Evolutionary conservation across 2,888 invertebrate species (phyloP).

Genomic region (Hypercompe scribonia): DNA sequence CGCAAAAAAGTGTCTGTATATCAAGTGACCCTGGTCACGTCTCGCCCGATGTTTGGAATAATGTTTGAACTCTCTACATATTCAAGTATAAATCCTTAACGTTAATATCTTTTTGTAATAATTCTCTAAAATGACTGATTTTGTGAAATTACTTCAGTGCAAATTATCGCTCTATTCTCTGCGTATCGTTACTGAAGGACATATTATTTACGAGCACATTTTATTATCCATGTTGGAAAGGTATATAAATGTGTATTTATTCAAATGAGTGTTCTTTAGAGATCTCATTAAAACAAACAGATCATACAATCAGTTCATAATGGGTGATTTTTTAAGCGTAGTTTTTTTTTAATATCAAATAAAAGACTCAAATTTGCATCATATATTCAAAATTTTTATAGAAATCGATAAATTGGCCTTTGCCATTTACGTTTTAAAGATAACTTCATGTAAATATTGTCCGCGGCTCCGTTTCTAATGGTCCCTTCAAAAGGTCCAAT

Average conservation of each 20-base stretch:
- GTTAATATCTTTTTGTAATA: slow-evolving; percentile 23
- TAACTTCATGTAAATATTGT: too few relatives aligned
- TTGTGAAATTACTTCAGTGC: slow-evolving; percentile 1
- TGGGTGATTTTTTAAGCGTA: too few relatives aligned
- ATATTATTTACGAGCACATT: not conserved
- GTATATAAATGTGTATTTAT: not conserved
- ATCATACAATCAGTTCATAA: not conserved
- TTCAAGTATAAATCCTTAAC: slow-evolving; percentile 27
- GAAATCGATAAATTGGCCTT: too few relatives aligned
- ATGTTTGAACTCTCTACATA: slow-evolving; percentile 31
- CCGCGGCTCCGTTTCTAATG: too few relatives aligned
- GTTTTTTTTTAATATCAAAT: too few relatives aligned
- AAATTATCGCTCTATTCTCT: not conserved
- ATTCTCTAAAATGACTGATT: slow-evolving; percentile 12
- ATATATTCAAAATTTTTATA: too few relatives aligned
- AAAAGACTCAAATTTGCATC: too few relatives aligned
- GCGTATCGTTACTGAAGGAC: not conserved
- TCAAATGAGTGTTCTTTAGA: not conserved
- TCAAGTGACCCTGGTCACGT: slow-evolving; percentile 49
- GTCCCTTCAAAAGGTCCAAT: too few relatives aligned
- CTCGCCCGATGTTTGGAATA: slow-evolving; percentile 35
- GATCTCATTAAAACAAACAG: not conserved
- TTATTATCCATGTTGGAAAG: too few relatives aligned
- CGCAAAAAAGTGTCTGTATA: slow-evolving; percentile 30
- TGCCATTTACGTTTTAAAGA: too few relatives aligned